Conservation (phyloP, 2,797 vertebrate genomes). For the Lepus townsendii region DNA sequence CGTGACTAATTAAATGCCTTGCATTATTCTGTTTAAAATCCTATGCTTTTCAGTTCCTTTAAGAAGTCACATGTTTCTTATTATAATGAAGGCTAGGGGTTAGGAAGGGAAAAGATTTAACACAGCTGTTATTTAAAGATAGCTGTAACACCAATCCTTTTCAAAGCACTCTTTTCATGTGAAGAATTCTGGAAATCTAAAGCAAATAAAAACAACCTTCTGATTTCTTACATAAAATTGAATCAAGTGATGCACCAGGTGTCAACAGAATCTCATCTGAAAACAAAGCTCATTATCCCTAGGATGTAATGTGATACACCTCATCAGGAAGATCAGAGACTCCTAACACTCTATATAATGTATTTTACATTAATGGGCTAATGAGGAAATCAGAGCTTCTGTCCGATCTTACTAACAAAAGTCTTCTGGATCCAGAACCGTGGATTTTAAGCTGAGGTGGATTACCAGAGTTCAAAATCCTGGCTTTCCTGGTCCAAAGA, state of each 20-base stretch:
- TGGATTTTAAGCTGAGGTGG: background rate
- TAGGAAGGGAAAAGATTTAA: conserved; percentile 71
- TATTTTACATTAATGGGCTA: background rate
- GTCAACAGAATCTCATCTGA: background rate
- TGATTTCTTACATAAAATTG: conserved; percentile 55
- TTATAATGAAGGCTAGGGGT: conserved; percentile 65
- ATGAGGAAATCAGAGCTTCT: background rate
- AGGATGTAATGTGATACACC: background rate
- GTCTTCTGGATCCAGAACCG: background rate
- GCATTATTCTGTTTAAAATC: conserved; percentile 73
- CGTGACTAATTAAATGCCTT: conserved; percentile 70
- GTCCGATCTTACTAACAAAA: background rate
- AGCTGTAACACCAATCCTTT: conserved; percentile 73
- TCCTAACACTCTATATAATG: background rate
- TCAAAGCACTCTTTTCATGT: conserved; percentile 45
- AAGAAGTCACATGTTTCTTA: conserved; percentile 77
- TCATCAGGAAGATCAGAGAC: background rate
- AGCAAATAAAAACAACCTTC: conserved; percentile 55
- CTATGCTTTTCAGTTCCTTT: conserved; percentile 41
- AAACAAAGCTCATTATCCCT: background rate
- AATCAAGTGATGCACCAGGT: conserved; percentile 19
- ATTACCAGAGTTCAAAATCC: background rate
- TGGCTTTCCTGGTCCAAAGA: background rate
- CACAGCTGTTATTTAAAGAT: conserved; percentile 72
- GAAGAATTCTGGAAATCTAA: conserved; percentile 57